Evolutionary conservation across 92 coral and sea anemone species (phyloP).

Genomic region (Zoanthus sociatus): DNA sequence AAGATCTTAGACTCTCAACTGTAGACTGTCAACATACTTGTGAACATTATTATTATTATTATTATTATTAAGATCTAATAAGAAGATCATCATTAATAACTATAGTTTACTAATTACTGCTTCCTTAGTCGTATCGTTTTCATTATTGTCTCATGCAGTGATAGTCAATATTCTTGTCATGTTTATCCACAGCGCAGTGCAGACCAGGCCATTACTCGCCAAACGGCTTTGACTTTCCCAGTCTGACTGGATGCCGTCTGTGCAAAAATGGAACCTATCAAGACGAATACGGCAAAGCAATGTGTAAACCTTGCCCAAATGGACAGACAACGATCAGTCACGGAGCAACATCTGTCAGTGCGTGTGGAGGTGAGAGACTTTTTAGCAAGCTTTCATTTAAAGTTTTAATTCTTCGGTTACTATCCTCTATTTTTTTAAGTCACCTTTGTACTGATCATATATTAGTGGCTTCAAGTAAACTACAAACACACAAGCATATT

Average conservation of each 20-base stretch:
- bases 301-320: slow-evolving; percentile 73
- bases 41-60: too few species aligned
- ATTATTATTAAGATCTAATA: too few species aligned
- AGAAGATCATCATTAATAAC: too few species aligned
- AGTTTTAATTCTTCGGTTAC: too few species aligned
- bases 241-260: slow-evolving; percentile 59
- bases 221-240: slow-evolving; percentile 64
- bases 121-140: background rate
- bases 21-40: too few species aligned
- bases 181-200: slow-evolving; percentile 48
- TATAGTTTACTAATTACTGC: background rate
- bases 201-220: slow-evolving; percentile 50
- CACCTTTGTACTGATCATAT: too few species aligned
- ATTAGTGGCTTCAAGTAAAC: too few species aligned
- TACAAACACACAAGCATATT: too few species aligned
- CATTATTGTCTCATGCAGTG: background rate
- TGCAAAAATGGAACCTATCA: slow-evolving; percentile 67
- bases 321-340: slow-evolving; percentile 59
- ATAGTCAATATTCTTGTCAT: background rate
- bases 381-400: background rate
- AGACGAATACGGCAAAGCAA: slow-evolving; percentile 57
- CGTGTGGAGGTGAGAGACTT: slow-evolving; percentile 73
- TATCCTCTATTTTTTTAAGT: too few species aligned
- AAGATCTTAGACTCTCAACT: too few species aligned
- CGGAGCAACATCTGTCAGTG: slow-evolving; percentile 57